Evolutionary conservation across 2,888 invertebrate species (phyloP).

Genomic region (Serrognathus titanus): DNA sequence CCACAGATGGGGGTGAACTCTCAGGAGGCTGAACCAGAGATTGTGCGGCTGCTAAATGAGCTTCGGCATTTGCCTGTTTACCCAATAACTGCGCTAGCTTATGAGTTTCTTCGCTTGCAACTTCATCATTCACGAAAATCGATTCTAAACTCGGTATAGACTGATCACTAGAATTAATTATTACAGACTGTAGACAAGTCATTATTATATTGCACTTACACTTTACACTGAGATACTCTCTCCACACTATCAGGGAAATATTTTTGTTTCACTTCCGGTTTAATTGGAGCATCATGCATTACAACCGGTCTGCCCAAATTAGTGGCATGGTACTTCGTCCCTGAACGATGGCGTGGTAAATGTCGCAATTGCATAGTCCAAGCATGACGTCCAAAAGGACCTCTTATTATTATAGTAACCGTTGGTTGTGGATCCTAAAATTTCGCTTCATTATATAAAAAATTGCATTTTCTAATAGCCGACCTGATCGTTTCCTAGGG

Average conservation of each 20-base stretch:
- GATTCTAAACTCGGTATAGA: slow-evolving; percentile 87
- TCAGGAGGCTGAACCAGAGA: slow-evolving; percentile 60
- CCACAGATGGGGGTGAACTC: slow-evolving; percentile 74
- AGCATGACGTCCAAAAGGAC: slow-evolving; percentile 91
- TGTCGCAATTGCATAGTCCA: slow-evolving; percentile 91
- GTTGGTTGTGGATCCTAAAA: slow-evolving; percentile 88
- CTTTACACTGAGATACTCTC: slow-evolving; percentile 74
- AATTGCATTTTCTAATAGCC: too few relatives aligned
- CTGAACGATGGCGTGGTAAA: slow-evolving; percentile 77
- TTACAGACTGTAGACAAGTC: too few relatives aligned
- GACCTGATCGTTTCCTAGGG: slow-evolving; percentile 67
- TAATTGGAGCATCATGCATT: slow-evolving; percentile 66
- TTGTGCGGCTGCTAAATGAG: slow-evolving; percentile 34
- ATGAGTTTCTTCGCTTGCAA: slow-evolving; percentile 52
- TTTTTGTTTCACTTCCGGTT: slow-evolving; percentile 66
- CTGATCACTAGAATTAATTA: slow-evolving; percentile 62
- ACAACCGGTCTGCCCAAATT: slow-evolving; percentile 72
- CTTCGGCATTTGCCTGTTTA: slow-evolving; percentile 58
- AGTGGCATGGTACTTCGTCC: slow-evolving; percentile 60
- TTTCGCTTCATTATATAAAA: not conserved
- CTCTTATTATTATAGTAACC: slow-evolving; percentile 81
- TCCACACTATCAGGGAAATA: slow-evolving; percentile 80
- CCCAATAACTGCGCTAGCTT: slow-evolving; percentile 71
- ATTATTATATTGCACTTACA: slow-evolving; percentile 59
- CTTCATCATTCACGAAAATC: slow-evolving; percentile 59